These are phyloP conservation scores for Bimastos eiseni DNA, from an alignment of 2,888 invertebrate species.

Conservation along the genomic window DNA sequence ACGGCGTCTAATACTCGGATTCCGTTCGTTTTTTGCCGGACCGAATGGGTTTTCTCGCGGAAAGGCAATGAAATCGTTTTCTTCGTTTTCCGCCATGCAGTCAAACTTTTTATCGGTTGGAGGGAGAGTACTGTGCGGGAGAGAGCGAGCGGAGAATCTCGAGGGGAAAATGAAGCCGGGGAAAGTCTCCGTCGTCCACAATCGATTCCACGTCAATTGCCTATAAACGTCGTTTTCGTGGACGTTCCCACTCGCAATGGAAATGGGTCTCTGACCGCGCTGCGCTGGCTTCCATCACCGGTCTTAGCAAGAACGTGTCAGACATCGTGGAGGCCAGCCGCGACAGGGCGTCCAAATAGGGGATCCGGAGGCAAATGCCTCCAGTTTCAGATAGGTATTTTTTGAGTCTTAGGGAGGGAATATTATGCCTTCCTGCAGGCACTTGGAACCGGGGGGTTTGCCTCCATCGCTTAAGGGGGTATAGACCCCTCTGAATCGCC, in stretches of 20 bases:
- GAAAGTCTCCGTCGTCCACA: background rate
- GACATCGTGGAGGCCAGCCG: background rate
- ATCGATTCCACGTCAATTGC: background rate
- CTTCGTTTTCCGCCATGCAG: background rate
- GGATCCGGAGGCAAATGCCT: no score
- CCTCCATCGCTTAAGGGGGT: no score
- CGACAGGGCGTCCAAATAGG: no score
- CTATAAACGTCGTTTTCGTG: background rate
- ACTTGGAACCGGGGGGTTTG: no score
- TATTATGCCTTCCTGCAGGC: no score
- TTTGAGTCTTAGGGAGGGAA: no score
- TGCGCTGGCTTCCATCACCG: background rate
- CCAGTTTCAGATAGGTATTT: no score
- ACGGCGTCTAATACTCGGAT: background rate
- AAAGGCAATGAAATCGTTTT: background rate
- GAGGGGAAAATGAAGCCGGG: background rate
- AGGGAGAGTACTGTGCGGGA: background rate
- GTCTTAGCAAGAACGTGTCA: background rate
- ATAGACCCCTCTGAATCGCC: no score
- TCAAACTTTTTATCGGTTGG: background rate
- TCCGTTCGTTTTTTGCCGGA: background rate
- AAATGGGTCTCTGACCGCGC: background rate
- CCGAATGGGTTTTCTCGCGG: background rate
- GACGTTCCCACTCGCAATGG: background rate
- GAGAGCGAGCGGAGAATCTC: background rate